phyloP scores from a whole-genome alignment of 1,140 invertebrate species.

The Scaptodrosophila lebanonensis region DNA sequence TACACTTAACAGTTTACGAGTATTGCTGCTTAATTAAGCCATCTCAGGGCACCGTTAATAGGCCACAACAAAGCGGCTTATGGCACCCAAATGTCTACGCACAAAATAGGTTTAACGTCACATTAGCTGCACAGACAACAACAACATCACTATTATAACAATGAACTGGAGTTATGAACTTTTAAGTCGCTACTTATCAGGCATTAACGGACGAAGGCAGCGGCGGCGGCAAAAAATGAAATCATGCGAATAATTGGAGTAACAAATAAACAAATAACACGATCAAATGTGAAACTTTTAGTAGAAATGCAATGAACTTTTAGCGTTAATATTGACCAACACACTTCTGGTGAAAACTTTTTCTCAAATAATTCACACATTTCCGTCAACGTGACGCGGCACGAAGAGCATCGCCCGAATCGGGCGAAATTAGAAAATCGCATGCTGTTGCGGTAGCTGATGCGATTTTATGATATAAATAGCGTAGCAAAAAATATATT shows the following conservation, averaged over 20 bases:
- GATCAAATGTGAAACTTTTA: conserved; percentile 30
- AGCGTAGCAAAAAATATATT: not conserved
- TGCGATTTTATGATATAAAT: conserved; percentile 10
- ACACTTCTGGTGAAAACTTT: conserved; percentile 45
- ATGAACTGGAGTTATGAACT: conserved; percentile 48
- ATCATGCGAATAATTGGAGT: no score
- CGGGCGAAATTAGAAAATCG: conserved; percentile 42
- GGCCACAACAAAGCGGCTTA: conserved; percentile 9
- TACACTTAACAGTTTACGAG: conserved; percentile 31
- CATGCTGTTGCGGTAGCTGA: no score
- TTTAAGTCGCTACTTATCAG: conserved; percentile 51
- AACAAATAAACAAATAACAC: no score
- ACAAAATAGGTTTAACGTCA: conserved; percentile 31
- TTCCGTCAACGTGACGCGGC: conserved; percentile 56
- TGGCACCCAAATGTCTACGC: conserved; percentile 12
- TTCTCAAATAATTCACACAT: conserved; percentile 57
- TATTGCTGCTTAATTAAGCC: conserved; percentile 50
- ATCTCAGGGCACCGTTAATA: conserved; percentile 37
- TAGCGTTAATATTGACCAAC: conserved; percentile 36
- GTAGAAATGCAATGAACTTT: conserved; percentile 36
- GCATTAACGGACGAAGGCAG: conserved; percentile 3
- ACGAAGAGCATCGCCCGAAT: conserved; percentile 9
- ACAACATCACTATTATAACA: conserved; percentile 3
- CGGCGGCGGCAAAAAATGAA: conserved; percentile 11
- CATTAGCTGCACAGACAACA: conserved; percentile 17